phyloP scores from a whole-genome alignment of 2,113 vertebrate species.

The Lycaon pictus region DNA sequence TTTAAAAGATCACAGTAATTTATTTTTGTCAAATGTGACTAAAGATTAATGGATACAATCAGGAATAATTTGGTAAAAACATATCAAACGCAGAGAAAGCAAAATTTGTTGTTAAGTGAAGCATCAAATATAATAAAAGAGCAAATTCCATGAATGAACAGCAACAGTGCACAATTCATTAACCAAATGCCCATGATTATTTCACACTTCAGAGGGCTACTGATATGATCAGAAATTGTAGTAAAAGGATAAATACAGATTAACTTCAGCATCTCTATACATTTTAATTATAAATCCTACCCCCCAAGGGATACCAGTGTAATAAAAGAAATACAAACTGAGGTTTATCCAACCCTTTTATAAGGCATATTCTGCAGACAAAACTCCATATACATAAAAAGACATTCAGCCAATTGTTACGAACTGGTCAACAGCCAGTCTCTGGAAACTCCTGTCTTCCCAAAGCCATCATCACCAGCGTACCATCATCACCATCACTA shows the following conservation, averaged over 20 bases:
- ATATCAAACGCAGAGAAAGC: conserved; percentile 86
- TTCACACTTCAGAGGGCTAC: conserved; percentile 87
- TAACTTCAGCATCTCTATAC: conserved; percentile 62
- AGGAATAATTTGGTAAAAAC: conserved; percentile 88
- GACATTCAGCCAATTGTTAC: not conserved
- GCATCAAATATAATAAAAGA: conserved; percentile 89
- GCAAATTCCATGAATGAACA: conserved; percentile 89
- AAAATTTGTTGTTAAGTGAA: conserved; percentile 90
- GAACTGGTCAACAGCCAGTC: conserved; percentile 22
- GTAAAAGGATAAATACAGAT: conserved; percentile 80
- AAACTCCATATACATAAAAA: not conserved
- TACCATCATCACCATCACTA: not conserved
- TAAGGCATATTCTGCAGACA: not conserved
- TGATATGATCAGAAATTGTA: conserved; percentile 81
- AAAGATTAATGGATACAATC: conserved; percentile 91
- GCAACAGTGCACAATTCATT: conserved; percentile 88
- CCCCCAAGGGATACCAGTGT: not conserved
- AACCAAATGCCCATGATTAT: conserved; percentile 86
- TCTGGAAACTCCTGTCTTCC: not conserved
- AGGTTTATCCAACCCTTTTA: conserved; percentile 9
- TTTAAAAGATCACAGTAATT: conserved; percentile 91
- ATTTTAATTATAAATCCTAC: conserved; percentile 78
- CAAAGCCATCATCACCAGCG: not conserved
- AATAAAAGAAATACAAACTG: conserved; percentile 53
- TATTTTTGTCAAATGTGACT: conserved; percentile 89